Base-by-base conservation (phyloP, 2,888 invertebrate species). In the Invenusta paracnida region DNA sequence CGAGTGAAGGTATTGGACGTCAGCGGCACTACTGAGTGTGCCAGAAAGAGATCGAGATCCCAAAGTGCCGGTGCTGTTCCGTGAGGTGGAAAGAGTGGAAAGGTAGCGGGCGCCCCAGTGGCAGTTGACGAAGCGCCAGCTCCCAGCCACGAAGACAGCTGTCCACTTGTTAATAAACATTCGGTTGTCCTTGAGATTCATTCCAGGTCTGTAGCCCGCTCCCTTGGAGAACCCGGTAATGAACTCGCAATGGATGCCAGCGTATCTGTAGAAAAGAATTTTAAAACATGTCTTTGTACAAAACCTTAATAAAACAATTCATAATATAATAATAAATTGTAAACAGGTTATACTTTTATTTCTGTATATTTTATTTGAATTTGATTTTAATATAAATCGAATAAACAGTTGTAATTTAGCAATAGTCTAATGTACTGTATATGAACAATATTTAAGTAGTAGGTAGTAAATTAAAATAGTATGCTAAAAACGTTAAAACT, bases 161-260 rank as follows among this genome's bases (percentile, higher is more conserved):
- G 98, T 98, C 98, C 98, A 99, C 0, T 98, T 98, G 93, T 99
- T 99, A 29, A 98, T 93, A 93, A 98, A 99, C 82, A 89, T 87
- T 29, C 87, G 11, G 83, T 88, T 88, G 29, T 91, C 92, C 67
- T 91, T 91, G 87, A 93, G 91, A 67, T 90, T 90, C 89, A 92
- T 90, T 0, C 98, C 98, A 0, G 98, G 98, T 91, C 97, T 96
- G 92, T 98, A 98, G 83, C 98, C 98, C 0, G 98, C 98, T n/a
- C 97, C 97, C 91, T 99, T 99, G 88, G 97, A 97, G 93, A 97
- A 98, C 66, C 98, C 98, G 90, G 98, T 97, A 90, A 99, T 98
- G 28, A 98, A 97, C 29, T 98, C 97, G 92, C 98, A 99, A 92
- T 98, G 98, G 29, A 99, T 93, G 87, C 98, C 98, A 1, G 98